A percentile compares a stretch with the other conserved stretches of the same genome.
Evolutionary conservation across 1,140 invertebrate genomes (phyloP).

Genomic region (Archivesica marissinica): DNA sequence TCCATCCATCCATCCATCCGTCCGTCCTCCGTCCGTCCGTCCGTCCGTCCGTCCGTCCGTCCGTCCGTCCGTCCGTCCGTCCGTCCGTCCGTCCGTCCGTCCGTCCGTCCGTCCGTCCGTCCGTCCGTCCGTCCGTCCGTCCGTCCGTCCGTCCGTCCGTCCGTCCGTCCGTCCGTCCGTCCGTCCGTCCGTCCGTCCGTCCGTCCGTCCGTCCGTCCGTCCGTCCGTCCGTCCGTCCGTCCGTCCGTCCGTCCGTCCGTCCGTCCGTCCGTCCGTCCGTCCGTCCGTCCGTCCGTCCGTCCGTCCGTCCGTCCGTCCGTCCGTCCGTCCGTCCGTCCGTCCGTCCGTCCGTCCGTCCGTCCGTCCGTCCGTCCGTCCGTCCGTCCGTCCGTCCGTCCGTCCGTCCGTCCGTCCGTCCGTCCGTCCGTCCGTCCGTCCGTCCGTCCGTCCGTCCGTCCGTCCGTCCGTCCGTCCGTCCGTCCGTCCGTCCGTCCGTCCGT

Average conservation of each 20-base stretch:
- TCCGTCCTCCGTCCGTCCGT: too few species aligned
- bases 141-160: constrained; percentile 10
- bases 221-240: constrained; percentile 10
- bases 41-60: constrained; percentile 8
- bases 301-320: constrained; percentile 10
- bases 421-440: constrained; percentile 10
- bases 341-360: constrained; percentile 10
- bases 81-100: constrained; percentile 10
- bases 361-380: constrained; percentile 10
- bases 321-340: constrained; percentile 10
- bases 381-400: constrained; percentile 10
- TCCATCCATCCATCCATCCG: too few species aligned
- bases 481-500: constrained; percentile 1
- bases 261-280: constrained; percentile 10
- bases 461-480: constrained; percentile 1
- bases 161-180: constrained; percentile 10
- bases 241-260: constrained; percentile 10
- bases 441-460: constrained; percentile 4
- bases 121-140: constrained; percentile 10
- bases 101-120: constrained; percentile 10
- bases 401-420: constrained; percentile 10
- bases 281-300: constrained; percentile 10
- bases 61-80: constrained; percentile 10
- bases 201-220: constrained; percentile 10
- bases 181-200: constrained; percentile 10